phyloP scores from a whole-genome alignment of 1,140 invertebrate species.

The Galendromus occidentalis region DNA sequence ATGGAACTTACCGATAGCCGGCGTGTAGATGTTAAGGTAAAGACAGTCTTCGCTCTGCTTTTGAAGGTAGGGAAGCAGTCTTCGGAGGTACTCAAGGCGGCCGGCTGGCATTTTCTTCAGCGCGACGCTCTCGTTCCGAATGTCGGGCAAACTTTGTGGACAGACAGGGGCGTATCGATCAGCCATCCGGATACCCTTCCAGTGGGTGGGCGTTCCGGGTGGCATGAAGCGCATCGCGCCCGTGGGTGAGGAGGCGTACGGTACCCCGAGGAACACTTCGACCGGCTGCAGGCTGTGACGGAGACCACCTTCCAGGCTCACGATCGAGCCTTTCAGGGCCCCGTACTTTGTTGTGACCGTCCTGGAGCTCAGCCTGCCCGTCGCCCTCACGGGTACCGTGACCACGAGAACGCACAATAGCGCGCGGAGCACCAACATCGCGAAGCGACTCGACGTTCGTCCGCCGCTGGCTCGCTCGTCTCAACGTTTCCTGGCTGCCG shows the following conservation, averaged over 20 bases:
- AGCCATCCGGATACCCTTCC: slow-evolving; percentile 49
- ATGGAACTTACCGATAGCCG: slow-evolving; percentile 57
- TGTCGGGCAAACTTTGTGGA: slow-evolving; percentile 52
- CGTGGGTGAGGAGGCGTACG: slow-evolving; percentile 53
- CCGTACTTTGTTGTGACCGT: slow-evolving; percentile 39
- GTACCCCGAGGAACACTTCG: slow-evolving; percentile 39
- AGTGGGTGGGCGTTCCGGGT: slow-evolving; percentile 43
- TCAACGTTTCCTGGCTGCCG: not conserved
- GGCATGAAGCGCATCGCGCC: slow-evolving; percentile 45
- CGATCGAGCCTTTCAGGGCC: slow-evolving; percentile 28
- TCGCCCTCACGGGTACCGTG: not conserved
- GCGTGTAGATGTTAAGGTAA: slow-evolving; percentile 87
- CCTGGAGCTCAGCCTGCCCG: not conserved
- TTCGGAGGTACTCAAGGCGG: slow-evolving; percentile 57
- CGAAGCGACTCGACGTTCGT: not conserved
- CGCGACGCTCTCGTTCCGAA: slow-evolving; percentile 52
- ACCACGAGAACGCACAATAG: not conserved
- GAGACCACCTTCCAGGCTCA: slow-evolving; percentile 13
- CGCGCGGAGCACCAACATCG: not conserved
- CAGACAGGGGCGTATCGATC: slow-evolving; percentile 52
- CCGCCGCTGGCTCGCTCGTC: not conserved
- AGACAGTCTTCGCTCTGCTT: slow-evolving; percentile 91
- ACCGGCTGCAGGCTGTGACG: slow-evolving; percentile 23
- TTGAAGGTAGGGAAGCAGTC: slow-evolving; percentile 58
- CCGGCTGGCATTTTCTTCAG: slow-evolving; percentile 32